A percentile compares a stretch with the other conserved stretches of the same genome.
phyloP scores from a whole-genome alignment of 2,888 invertebrate genomes.

The Drosophila helvetica region DNA sequence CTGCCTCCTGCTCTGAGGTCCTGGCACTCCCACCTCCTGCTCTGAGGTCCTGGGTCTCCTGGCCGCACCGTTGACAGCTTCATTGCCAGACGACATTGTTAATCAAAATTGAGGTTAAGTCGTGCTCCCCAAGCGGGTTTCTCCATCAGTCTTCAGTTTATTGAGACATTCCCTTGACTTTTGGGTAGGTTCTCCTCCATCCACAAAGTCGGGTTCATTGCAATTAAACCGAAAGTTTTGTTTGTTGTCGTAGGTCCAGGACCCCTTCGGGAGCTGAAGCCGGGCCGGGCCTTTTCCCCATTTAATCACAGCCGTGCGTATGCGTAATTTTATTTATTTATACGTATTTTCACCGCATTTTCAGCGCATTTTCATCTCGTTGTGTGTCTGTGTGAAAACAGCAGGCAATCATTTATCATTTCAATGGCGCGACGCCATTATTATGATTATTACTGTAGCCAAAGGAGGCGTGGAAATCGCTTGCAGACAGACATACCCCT shows the following conservation, averaged over 20 bases:
- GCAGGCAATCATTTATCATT: constrained; percentile 65
- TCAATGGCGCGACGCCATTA: constrained; percentile 55
- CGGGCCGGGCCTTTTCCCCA: neutral
- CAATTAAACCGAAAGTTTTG: constrained; percentile 69
- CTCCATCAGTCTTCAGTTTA: constrained; percentile 57
- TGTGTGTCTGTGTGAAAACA: constrained; percentile 40
- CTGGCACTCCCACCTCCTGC: neutral
- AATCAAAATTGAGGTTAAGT: constrained; percentile 80
- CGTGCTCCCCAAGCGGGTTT: constrained; percentile 54
- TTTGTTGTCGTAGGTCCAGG: constrained; percentile 37
- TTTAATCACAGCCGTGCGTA: constrained; percentile 32
- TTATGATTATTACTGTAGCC: constrained; percentile 10
- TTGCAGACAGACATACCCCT: neutral
- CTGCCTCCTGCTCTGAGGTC: neutral
- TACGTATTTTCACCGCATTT: neutral
- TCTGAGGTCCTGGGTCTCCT: constrained; percentile 4
- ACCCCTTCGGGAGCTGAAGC: neutral
- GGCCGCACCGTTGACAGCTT: constrained; percentile 75
- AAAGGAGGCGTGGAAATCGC: neutral
- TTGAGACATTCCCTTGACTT: constrained; percentile 69
- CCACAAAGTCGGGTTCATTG: constrained; percentile 44
- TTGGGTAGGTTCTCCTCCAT: constrained; percentile 10
- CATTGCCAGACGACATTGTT: constrained; percentile 79
- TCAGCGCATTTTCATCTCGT: neutral
- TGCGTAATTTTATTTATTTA: constrained; percentile 56